Evolutionary conservation across 2,888 invertebrate genomes (phyloP).

Genomic region (Pseudoips prasinana): DNA sequence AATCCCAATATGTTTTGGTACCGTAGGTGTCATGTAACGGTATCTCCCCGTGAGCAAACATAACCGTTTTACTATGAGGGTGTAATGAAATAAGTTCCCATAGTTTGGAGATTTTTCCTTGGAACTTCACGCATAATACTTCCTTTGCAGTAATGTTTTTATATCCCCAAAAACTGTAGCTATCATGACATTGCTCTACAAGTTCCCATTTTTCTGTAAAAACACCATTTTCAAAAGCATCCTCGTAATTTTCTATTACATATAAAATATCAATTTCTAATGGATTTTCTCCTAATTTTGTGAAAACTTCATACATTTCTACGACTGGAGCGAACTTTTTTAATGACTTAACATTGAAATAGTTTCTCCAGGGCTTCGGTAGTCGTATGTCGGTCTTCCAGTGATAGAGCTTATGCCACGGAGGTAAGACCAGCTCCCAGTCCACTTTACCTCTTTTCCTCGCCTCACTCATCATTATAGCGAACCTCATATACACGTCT

Average conservation of each 20-base stretch:
- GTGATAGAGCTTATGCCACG: conserved; percentile 95
- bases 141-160: conserved; percentile 84
- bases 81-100: conserved; percentile 79
- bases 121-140: conserved; percentile 90
- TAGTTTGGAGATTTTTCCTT: conserved; percentile 87
- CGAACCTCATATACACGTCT: conserved; percentile 97
- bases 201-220: conserved; percentile 92
- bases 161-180: conserved; percentile 86
- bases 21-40: conserved; percentile 95
- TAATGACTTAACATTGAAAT: conserved; percentile 92
- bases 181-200: conserved; percentile 54
- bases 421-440: conserved; percentile 91
- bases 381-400: conserved; percentile 87
- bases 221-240: conserved; percentile 90
- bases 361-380: conserved; percentile 89
- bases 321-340: conserved; percentile 90
- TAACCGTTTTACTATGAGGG: conserved; percentile 74
- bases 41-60: conserved; percentile 92
- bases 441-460: conserved; percentile 73
- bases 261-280: conserved; percentile 88
- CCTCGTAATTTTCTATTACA: conserved; percentile 91
- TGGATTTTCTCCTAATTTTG: conserved; percentile 29
- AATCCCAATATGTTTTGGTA: conserved; percentile 90
- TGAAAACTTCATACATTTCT: conserved; percentile 91
- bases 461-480: conserved; percentile 89